phyloP scores from a whole-genome alignment of 2,797 vertebrate genomes.

The Phoebastria nigripes region DNA sequence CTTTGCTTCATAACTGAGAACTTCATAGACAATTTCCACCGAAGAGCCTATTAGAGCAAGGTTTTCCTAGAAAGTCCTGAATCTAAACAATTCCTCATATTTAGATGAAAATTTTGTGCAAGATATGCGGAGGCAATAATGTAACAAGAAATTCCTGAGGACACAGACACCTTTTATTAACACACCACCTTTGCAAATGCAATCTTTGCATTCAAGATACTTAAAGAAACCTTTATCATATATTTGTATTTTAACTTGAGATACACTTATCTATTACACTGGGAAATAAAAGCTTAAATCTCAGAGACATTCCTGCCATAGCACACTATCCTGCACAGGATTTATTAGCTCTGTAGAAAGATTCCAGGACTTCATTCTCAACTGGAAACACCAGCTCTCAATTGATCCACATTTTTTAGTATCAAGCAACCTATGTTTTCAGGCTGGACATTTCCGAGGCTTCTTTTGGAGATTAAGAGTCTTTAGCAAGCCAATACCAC shows the following conservation, averaged over 20 bases:
- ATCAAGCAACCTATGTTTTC: not conserved
- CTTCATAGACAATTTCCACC: not conserved
- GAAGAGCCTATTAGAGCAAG: not conserved
- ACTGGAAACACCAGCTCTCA: not conserved
- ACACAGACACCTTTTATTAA: not conserved
- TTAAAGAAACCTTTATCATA: not conserved
- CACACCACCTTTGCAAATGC: not conserved
- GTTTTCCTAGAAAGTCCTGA: not conserved
- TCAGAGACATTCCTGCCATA: not conserved
- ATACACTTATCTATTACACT: not conserved
- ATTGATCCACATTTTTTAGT: not conserved
- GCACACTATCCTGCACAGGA: not conserved
- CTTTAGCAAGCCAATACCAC: not conserved
- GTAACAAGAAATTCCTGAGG: not conserved
- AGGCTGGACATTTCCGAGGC: not conserved
- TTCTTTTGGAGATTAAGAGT: not conserved
- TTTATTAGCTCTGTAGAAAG: not conserved
- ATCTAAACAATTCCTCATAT: not conserved
- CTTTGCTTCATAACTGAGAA: not conserved
- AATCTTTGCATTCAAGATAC: not conserved
- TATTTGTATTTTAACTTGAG: not conserved
- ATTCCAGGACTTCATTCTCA: not conserved
- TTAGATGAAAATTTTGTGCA: not conserved
- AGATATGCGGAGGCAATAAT: not conserved
- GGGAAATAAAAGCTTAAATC: not conserved